Evolutionary conservation across 2,113 vertebrate species (phyloP).

Genomic region (Ophiodon elongatus): DNA sequence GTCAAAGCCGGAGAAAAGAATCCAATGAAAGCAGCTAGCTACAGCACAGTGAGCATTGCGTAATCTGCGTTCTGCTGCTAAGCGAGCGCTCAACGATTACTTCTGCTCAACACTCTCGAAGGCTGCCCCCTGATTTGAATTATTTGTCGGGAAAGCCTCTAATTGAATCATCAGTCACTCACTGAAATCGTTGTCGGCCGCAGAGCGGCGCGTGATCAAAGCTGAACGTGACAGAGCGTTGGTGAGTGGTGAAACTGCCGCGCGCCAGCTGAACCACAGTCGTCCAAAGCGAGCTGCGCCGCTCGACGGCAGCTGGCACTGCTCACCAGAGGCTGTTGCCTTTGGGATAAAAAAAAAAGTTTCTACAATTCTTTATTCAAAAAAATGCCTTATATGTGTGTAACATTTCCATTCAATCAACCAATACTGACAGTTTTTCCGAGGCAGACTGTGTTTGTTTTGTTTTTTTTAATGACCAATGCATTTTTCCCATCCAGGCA

Average conservation of each 20-base stretch:
- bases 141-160: conserved; percentile 27
- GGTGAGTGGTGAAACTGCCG: conserved; percentile 24
- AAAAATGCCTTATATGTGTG: background rate
- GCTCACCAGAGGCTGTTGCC: conserved; percentile 22
- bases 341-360: background rate
- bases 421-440: background rate
- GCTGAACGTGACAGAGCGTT: conserved; percentile 16
- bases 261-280: background rate
- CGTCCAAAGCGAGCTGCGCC: background rate
- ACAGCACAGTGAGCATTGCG: background rate
- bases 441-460: background rate
- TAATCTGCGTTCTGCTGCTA: background rate
- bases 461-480: background rate
- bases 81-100: background rate
- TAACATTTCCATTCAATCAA: background rate
- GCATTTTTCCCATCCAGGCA: background rate
- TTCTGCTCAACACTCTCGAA: background rate
- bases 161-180: conserved; percentile 1
- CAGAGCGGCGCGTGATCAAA: conserved; percentile 25
- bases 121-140: background rate
- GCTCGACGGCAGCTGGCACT: conserved; percentile 15
- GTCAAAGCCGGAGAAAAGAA: background rate
- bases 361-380: background rate
- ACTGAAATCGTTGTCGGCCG: conserved; percentile 18
- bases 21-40: conserved; percentile 2